A percentile compares a stretch with the other conserved stretches of the same genome.
These are phyloP conservation scores for Volucella bombylans DNA, from an alignment of 2,888 invertebrate species.

Conservation along the genomic window DNA sequence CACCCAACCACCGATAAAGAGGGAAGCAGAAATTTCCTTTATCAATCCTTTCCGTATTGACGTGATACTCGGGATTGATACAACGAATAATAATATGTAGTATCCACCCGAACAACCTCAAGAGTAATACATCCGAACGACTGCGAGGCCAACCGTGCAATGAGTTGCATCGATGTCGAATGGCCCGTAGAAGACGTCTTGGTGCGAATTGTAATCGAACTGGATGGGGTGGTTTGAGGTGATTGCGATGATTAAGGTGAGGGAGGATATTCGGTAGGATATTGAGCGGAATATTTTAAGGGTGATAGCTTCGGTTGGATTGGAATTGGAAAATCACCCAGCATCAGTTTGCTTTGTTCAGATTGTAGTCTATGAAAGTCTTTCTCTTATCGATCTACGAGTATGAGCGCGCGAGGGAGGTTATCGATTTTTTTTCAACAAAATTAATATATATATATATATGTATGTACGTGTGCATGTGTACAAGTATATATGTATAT, in stretches of 20 bases:
- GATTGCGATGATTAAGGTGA: neutral
- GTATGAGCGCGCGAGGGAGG: conserved; percentile 58
- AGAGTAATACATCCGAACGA: conserved; percentile 62
- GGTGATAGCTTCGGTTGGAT: neutral
- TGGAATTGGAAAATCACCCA: conserved; percentile 40
- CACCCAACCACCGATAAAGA: neutral
- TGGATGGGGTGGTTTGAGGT: conserved; percentile 29
- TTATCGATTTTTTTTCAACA: conserved; percentile 57
- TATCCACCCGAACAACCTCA: conserved; percentile 47
- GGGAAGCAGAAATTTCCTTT: conserved; percentile 7
- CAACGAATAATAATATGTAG: conserved; percentile 19
- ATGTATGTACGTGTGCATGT: conserved; percentile 6
- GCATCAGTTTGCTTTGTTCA: conserved; percentile 55
- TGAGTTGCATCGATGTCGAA: conserved; percentile 53
- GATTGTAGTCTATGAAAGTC: conserved; percentile 45
- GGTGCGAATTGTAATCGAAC: conserved; percentile 62
- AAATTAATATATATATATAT: too few relatives aligned
- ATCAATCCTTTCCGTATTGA: neutral
- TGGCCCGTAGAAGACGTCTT: conserved; percentile 54
- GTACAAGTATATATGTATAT: neutral
- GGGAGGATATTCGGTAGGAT: conserved; percentile 12
- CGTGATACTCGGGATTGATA: conserved; percentile 6
- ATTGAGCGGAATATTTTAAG: conserved; percentile 16
- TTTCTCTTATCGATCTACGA: conserved; percentile 65
- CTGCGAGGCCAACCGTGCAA: conserved; percentile 68